Base-by-base conservation (phyloP, 2,888 invertebrate genomes). In the Dione vanillae region DNA sequence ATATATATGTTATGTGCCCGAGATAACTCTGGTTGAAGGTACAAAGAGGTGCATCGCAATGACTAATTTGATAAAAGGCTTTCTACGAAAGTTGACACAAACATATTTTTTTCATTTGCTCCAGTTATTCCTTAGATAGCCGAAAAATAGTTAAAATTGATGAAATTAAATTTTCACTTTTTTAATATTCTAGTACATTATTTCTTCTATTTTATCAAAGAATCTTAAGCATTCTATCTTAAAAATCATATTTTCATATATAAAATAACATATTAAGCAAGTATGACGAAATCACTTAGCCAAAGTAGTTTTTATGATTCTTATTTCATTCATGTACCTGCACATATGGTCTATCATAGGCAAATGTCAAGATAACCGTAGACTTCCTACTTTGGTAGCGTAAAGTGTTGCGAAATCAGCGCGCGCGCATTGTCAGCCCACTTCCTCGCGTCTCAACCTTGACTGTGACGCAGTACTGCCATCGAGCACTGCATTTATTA, bases 311-410 rank as follows among this genome's bases (percentile, higher is more conserved):
- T 27, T 20, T n/a, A 59, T 12, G 27, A n/a, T 43, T 2, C 1
- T 27, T 27, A 14, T 43, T 20, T 43, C 20, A 59, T 59, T 41
- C 41, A 41, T 59, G 41, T 45, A 68, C 62, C 68, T 62, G 67
- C n/a, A 19, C 11, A 19, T 47, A 45, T 49, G 11, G 64, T 64
- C 64, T 78, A 35, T 35, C 77, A 78, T 77, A 77, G 75, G 74
- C 75, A 77, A 78, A 79, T 77, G 77, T 78, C 76, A 75, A 80
- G 83, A 85, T 85, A 86, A 85, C 83, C 78, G 79, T 78, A 78
- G 78, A 85, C 87, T 91, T 91, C 91, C 89, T 89, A 79, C 83
- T 85, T 81, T 74, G 72, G 81, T 74, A 79, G 82, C 79, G 83
- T 83, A 79, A 77, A 76, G 76, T 78, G 79, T 86, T 85, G 82